Base-by-base conservation (phyloP, 2,797 vertebrate genomes). In the Bradypodion ventrale region DNA sequence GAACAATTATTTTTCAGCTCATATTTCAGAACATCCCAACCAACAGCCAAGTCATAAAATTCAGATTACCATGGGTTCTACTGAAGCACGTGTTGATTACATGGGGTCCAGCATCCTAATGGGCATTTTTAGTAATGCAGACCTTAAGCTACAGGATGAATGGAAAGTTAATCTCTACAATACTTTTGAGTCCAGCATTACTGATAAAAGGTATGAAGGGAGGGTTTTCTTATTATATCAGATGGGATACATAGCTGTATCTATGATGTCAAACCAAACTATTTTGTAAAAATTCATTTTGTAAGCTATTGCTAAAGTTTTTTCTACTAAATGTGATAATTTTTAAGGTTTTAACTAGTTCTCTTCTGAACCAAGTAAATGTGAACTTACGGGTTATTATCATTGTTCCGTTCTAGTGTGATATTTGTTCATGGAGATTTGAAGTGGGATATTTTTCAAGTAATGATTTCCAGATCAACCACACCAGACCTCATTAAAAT, bases 381-480 rank as follows among this genome's bases (percentile, higher is more conserved):
- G 56, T 68, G 72, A 2, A 85, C 70, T 60, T 75, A 78, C 42
- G 35, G 40, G 32, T 73, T 46, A 15, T 86, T 91, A 15, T 86
- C 81, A 32, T 60, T 92, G 94, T 88, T 89, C 83, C 89, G 65
- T 80, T 92, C 68, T 93, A 99, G 99, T 92, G 98, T 98, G 93
- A 98, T 99, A 94, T 99, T 99, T 90, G 97, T 99, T 92, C 98
- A 99, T 68, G 99, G 99, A 82, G 98, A 99, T 93, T 91, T 99
- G 94, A 98, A 99, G 93, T 99, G 99, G 99, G 98, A 99, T 96
- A 98, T 99, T 91, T 99, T 99, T 95, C 99, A 99, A 96, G 99
- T 99, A 90, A 99, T 99, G 96, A 99, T 99, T 96, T 99, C 99
- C 65, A 97, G 99, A 94, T 99, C 98, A 1, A 99, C 98, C 72